These are phyloP conservation scores for Gadopsis marmoratus DNA, from an alignment of 2,797 vertebrate species.

Conservation along the genomic window DNA sequence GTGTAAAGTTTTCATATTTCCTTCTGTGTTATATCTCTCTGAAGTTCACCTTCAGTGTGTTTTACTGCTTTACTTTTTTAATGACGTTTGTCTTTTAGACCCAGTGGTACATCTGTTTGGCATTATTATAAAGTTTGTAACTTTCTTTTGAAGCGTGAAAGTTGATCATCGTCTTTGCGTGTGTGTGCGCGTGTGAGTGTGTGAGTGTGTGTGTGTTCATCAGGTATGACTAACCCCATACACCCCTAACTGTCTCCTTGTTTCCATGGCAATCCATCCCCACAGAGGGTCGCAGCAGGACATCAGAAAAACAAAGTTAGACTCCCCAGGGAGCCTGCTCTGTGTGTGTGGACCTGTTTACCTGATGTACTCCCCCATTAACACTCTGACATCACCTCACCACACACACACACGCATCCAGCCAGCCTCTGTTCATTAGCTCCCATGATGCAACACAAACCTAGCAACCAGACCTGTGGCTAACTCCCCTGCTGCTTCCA, in stretches of 20 bases:
- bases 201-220: constrained; percentile 16
- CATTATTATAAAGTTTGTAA: neutral
- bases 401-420: constrained; percentile 29
- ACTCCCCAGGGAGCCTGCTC: constrained; percentile 60
- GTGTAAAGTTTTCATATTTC: neutral
- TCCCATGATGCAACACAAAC: constrained; percentile 67
- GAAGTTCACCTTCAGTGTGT: neutral
- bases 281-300: constrained; percentile 71
- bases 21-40: constrained; percentile 2
- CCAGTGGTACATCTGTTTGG: neutral
- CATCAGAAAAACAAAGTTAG: constrained; percentile 73
- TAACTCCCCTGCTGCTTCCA: constrained; percentile 64
- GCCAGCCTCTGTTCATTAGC: constrained; percentile 54
- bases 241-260: constrained; percentile 34
- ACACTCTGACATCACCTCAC: constrained; percentile 64
- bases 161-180: neutral
- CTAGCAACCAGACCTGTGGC: constrained; percentile 77
- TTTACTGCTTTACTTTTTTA: constrained; percentile 13
- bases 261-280: constrained; percentile 76
- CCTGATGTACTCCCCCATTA: constrained; percentile 53
- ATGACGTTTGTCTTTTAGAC: neutral
- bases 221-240: constrained; percentile 35
- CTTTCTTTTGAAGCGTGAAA: constrained; percentile 10
- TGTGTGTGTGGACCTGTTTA: constrained; percentile 45
- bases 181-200: constrained; percentile 19